Evolutionary conservation across 2,113 vertebrate species (phyloP).

Genomic region (Talpa occidentalis): DNA sequence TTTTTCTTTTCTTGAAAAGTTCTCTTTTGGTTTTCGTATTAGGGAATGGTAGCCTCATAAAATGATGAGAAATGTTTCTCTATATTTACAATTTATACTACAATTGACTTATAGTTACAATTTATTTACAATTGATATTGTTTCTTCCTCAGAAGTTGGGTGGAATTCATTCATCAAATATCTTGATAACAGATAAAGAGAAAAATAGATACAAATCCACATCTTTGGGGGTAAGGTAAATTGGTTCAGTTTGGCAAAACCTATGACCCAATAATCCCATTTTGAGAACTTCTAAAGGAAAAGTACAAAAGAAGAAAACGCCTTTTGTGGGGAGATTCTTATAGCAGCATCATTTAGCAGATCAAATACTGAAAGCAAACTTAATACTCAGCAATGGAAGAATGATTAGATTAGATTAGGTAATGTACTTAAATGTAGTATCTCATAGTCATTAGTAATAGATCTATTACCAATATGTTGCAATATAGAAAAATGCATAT

Average conservation of each 20-base stretch:
- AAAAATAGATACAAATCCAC: not conserved
- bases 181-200: conserved; percentile 11
- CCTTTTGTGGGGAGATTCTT: not conserved
- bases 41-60: not conserved
- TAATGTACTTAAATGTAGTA: not conserved
- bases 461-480: not conserved
- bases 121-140: too few relatives aligned
- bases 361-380: not conserved
- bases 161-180: not conserved
- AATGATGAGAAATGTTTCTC: not conserved
- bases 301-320: conserved; percentile 2
- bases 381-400: not conserved
- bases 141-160: too few relatives aligned
- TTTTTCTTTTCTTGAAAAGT: conserved; percentile 24
- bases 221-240: not conserved
- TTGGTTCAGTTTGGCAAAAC: not conserved
- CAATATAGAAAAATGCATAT: not conserved
- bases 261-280: not conserved
- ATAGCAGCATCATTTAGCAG: conserved; percentile 10
- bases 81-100: not conserved
- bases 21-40: not conserved
- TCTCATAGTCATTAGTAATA: not conserved
- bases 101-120: too few relatives aligned
- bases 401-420: not conserved
- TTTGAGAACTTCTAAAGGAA: conserved; percentile 24